Base-by-base conservation (phyloP, 2,113 vertebrate species). In the Amblyornis subalaris region DNA sequence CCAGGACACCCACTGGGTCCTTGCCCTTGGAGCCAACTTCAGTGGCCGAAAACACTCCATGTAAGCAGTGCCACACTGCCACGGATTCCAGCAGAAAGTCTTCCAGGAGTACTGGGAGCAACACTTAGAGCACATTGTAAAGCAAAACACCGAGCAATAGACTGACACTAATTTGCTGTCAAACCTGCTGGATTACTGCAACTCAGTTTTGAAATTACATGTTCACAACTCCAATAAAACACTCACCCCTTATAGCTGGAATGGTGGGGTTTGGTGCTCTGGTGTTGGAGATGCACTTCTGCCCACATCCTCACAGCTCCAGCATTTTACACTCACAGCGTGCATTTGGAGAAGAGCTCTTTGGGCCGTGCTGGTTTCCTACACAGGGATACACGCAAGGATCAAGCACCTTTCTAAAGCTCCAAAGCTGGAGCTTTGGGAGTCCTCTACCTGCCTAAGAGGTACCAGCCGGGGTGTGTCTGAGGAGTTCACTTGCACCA, bases 131-230 rank as follows among this genome's bases (percentile, higher is more conserved):
- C 60, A 65, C 4, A 1, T 2, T 44, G 50, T 21, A 44, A 65
- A 86, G 62, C 54, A 38, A 36, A 72, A 38, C n/a, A 73, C 5
- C 0, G 0, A 51, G 23, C 18, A 2, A 38, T 3, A 36, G 11
- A 21, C 2, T 40, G 53, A 61, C 26, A n/a, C 3, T 1, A 3
- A 69, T 19, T 42, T 45, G 35, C 66, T 36, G 44, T 42, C 53
- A 54, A 4, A 64, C 2, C 2, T 54, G 44, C 51, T 21, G 40
- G 33, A 7, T 35, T 28, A 58, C 4, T 51, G 50, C 54, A 60
- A 8, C 7, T 33, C 31, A 3, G 36, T 24, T 83, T 80, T 79
- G 45, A 65, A 86, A 66, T 0, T 0, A 53, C 0, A 0, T 22
- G 17, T 45, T 64, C 33, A 12, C 0, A 2, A n/a, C 26, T 44